Base-by-base conservation (phyloP, 2,797 vertebrate species). In the Falco cherrug region DNA sequence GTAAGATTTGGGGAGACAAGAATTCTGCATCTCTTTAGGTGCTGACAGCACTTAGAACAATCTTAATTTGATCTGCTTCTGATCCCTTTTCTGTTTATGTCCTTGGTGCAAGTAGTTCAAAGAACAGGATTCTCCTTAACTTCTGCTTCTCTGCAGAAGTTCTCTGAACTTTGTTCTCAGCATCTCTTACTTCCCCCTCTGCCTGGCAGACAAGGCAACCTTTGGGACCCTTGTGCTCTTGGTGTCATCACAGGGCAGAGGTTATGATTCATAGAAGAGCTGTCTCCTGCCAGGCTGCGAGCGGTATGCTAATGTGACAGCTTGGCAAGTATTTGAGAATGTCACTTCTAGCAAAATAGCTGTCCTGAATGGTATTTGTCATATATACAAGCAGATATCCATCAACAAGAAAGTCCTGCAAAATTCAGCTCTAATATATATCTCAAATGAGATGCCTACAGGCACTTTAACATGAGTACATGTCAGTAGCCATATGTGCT, bases 381-480 rank as follows among this genome's bases (percentile, higher is more conserved):
- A 50, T 25, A 63, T 29, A 77, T 20, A 76, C 20, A 73, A 61
- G 25, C 45, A 82, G 15, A 22, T 5, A 78, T 15, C 82, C 78
- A 79, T 33, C 69, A 76, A 75, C 53, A 81, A 79, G 89, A 77
- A 50, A 31, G 1, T 1, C 37, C 39, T 56, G 31, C 11, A 51
- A 92, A 92, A 83, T 82, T 59, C 33, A 80, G 2, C 56, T 93
- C 29, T 79, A 84, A 79, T 81, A 64, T 25, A 65, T 80, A 79
- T 87, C 91, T 93, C 85, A 70, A 95, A 96, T 35, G n/a, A 85
- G 85, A 92, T 84, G 75, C 60, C 74, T 89, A 85, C 12, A 78
- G 89, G 94, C 86, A 80, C 74, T 91, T 45, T 1, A 77, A 60
- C 69, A 80, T 28, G 56, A 92, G 80, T 64, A 67, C 53, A 68